Evolutionary conservation across 1,140 invertebrate species (phyloP).

Genomic region (Venustaconcha ellipsiformis): DNA sequence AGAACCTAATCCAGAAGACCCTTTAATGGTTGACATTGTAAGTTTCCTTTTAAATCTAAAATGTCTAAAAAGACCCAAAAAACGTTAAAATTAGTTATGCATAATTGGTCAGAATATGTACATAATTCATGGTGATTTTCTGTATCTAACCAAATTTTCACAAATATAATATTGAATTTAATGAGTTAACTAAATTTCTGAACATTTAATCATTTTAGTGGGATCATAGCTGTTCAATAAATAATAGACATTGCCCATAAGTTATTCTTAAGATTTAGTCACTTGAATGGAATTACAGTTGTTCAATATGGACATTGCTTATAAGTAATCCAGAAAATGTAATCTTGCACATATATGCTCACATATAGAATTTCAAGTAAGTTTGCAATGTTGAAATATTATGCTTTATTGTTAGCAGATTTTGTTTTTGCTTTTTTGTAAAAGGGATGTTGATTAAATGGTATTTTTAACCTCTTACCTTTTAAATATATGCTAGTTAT

Average conservation of each 20-base stretch:
- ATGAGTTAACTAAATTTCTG: no score
- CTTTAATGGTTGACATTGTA: slow-evolving; percentile 84
- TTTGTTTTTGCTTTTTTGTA: not conserved
- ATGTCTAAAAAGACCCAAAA: not conserved
- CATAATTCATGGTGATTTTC: not conserved
- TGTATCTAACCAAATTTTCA: not conserved
- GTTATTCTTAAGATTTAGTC: no score
- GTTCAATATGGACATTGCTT: no score
- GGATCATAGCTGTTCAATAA: no score
- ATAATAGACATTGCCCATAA: no score
- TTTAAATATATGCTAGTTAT: not conserved
- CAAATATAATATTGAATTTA: no score
- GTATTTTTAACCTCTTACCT: not conserved
- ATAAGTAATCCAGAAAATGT: no score
- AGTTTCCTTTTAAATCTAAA: slow-evolving; percentile 40
- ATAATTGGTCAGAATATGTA: not conserved
- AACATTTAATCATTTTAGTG: no score
- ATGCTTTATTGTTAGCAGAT: not conserved
- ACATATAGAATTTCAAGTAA: no score
- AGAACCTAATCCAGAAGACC: slow-evolving; percentile 87
- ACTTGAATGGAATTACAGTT: no score
- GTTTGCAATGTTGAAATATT: no score
- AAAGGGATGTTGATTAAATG: not conserved
- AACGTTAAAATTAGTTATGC: not conserved
- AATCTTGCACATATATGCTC: no score